Percentiles rank a stretch among this genome's conserved stretches.
Conservation (phyloP, 1,140 invertebrate genomes). For the Cepaea nemoralis region DNA sequence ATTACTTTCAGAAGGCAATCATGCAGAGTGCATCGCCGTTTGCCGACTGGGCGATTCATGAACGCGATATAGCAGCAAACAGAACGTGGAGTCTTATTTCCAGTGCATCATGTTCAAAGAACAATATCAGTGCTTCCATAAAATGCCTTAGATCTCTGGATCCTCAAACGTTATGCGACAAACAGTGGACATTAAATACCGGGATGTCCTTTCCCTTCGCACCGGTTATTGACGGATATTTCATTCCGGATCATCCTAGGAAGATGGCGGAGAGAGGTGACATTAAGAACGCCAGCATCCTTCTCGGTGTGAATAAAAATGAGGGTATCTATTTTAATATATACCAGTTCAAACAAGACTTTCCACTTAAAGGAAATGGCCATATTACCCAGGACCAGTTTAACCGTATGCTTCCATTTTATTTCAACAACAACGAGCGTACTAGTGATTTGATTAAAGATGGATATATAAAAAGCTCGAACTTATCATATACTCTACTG, state of each 20-base stretch:
- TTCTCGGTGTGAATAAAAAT: constrained; percentile 93
- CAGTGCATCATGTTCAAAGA: constrained; percentile 43
- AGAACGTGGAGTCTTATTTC: constrained; percentile 73
- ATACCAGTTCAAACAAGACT: constrained; percentile 48
- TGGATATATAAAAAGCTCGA: background rate
- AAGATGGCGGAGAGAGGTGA: constrained; percentile 83
- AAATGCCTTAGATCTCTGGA: constrained; percentile 81
- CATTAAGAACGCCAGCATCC: constrained; percentile 91
- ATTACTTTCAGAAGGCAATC: constrained; percentile 87
- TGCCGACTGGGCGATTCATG: constrained; percentile 89
- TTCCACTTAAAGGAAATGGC: constrained; percentile 28
- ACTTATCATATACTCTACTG: constrained; percentile 38
- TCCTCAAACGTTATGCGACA: constrained; percentile 75
- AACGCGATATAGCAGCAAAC: constrained; percentile 82
- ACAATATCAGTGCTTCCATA: constrained; percentile 75
- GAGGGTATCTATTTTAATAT: constrained; percentile 74
- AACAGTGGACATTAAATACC: background rate
- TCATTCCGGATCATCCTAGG: constrained; percentile 86
- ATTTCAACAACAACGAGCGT: constrained; percentile 71
- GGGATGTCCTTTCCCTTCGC: constrained; percentile 83
- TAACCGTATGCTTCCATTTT: constrained; percentile 35
- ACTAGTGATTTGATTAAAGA: constrained; percentile 75
- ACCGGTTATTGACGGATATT: constrained; percentile 91
- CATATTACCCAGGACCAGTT: constrained; percentile 49
- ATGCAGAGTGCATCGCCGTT: constrained; percentile 76